phyloP scores from a whole-genome alignment of 2,113 vertebrate species.

The Cathartes aura region DNA sequence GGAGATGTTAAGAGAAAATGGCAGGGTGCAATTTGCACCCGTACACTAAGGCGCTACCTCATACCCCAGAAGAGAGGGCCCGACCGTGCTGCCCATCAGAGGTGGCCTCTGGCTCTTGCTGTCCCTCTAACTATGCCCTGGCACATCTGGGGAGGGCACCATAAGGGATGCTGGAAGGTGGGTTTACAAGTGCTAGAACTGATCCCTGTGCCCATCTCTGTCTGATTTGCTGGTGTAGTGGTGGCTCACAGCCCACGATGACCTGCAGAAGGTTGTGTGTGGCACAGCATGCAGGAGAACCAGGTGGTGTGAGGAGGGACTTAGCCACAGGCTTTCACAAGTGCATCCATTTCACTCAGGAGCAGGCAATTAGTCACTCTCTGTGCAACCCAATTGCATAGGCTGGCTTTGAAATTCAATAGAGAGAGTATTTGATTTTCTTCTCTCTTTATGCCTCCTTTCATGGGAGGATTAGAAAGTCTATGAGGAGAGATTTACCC shows the following conservation, averaged over 20 bases:
- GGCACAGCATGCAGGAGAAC: background rate
- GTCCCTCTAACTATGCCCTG: background rate
- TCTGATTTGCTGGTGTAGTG: background rate
- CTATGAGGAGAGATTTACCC: background rate
- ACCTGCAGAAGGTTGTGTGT: background rate
- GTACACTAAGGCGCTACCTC: too few species aligned
- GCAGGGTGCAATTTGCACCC: background rate
- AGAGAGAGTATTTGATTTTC: background rate
- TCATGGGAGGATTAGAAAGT: background rate
- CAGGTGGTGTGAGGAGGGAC: background rate
- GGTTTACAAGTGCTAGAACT: background rate
- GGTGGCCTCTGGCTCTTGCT: background rate
- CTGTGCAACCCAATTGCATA: background rate
- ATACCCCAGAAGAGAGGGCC: background rate
- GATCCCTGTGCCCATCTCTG: background rate
- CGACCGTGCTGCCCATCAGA: background rate
- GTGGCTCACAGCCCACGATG: background rate
- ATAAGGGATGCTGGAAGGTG: background rate
- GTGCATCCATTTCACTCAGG: background rate
- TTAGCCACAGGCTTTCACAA: fast-evolving
- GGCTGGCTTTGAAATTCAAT: background rate
- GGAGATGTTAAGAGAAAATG: background rate
- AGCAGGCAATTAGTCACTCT: background rate
- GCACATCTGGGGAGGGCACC: background rate
- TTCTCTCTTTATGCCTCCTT: background rate